These are phyloP conservation scores for Paramuricea clavata DNA, from an alignment of 92 coral and sea anemone species.

Conservation along the genomic window DNA sequence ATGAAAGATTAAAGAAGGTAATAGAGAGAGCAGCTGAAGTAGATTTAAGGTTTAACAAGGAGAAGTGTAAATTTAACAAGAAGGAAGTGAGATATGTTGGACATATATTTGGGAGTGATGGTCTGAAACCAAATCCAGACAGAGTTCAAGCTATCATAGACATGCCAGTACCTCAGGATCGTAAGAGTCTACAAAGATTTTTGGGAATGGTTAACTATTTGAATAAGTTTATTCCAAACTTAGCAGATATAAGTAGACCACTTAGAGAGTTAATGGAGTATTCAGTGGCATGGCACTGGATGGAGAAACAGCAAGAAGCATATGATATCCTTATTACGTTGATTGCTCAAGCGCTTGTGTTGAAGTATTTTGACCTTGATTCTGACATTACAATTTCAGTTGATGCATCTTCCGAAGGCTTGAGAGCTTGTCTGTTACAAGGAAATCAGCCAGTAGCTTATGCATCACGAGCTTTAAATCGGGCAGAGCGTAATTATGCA, in stretches of 20 bases:
- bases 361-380: slow-evolving; percentile 53
- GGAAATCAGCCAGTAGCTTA: slow-evolving; percentile 43
- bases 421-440: slow-evolving; percentile 52
- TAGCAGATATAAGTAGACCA: slow-evolving; percentile 39
- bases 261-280: slow-evolving; percentile 49
- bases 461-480: slow-evolving; percentile 44
- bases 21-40: slow-evolving; percentile 2
- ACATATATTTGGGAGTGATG: slow-evolving; percentile 40
- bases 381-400: slow-evolving; percentile 37
- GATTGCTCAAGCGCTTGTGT: slow-evolving; percentile 45
- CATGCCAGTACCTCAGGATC: slow-evolving; percentile 43
- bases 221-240: slow-evolving; percentile 52
- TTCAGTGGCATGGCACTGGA: too few relatives aligned
- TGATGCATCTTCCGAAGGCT: slow-evolving; percentile 59
- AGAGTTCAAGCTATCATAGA: slow-evolving; percentile 53
- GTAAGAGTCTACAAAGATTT: slow-evolving; percentile 51
- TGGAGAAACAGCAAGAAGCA: too few relatives aligned
- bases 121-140: slow-evolving; percentile 53
- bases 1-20: slow-evolving; percentile 24
- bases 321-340: slow-evolving; percentile 20
- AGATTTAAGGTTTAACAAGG: background rate
- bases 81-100: slow-evolving; percentile 43
- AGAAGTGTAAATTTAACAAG: background rate
- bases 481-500: slow-evolving; percentile 48
- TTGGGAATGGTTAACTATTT: slow-evolving; percentile 54